phyloP scores from a whole-genome alignment of 2,113 vertebrate genomes.

The Poecilia latipinna region DNA sequence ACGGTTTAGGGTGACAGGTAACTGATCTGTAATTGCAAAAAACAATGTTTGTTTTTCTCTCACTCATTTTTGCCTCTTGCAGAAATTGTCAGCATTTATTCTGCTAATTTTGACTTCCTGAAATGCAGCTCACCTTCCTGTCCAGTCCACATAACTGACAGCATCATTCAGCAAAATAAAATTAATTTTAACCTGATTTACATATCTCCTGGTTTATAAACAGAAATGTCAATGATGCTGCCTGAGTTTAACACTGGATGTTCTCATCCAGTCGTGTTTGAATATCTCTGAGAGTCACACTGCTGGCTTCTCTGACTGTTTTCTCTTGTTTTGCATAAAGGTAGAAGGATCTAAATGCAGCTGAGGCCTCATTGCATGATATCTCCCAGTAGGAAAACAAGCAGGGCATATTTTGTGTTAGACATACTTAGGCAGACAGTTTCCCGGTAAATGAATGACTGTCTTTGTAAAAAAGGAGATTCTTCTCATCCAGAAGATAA shows the following conservation, averaged over 20 bases:
- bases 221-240: constrained; percentile 18
- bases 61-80: background rate
- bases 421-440: background rate
- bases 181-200: constrained; percentile 3
- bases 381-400: background rate
- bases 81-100: background rate
- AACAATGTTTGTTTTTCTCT: background rate
- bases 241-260: constrained; percentile 7
- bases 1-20: background rate
- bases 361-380: background rate
- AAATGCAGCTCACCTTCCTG: background rate
- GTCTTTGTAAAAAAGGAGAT: constrained; percentile 23
- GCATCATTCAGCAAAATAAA: constrained; percentile 41
- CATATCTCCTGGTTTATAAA: constrained; percentile 25
- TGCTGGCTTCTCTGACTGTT: constrained; percentile 8
- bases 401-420: background rate
- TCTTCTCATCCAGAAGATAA: constrained; percentile 42
- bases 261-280: constrained; percentile 23
- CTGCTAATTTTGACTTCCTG: background rate
- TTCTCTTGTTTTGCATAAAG: constrained; percentile 31
- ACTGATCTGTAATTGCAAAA: background rate
- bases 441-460: constrained; percentile 6
- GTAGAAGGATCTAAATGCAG: background rate
- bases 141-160: constrained; percentile 6
- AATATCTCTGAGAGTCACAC: constrained; percentile 20